Evolutionary conservation across 2,797 vertebrate genomes (phyloP), one percentile per base, ranked within the genome.

Genomic region (Sebastes taczanowskii): DNA sequence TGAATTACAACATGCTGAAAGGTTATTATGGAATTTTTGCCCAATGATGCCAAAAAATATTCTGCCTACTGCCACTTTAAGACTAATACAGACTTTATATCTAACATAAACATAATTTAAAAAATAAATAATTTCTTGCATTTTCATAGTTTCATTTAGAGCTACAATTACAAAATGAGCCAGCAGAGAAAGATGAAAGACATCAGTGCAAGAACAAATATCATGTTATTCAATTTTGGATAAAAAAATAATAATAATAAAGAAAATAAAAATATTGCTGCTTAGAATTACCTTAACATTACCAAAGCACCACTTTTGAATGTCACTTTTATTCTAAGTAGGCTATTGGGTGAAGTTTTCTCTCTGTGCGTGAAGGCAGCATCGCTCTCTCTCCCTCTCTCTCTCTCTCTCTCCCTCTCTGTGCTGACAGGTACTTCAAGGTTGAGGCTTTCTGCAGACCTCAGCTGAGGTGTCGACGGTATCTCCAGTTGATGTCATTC

Each of bases 341-440:
- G 42, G 42, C 14, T 46, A 46, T 46, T 46, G 20, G 18, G 52
- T n/a, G 3, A 59, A 64, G 49, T 68, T 74, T 62, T 7, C 25
- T 59, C n/a, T 53, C 8, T 2, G 63, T 27, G 10, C 61, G 4
- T 73, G 62, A 61, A 79, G 11, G 75, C 59, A 60, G 35, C 67
- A 35, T 55, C 60, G 22, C 58, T 35, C 74, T 4, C 58, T 9
- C 3, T 7, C 23, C 65, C 23, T 29, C 63, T 10, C 13, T 4
- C 63, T 38, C 63, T 38, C 77, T 25, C 55, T 8, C 65, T 22
- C 58, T 29, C 62, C 20, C 62, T 3, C 56, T 13, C 4, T 11
- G 18, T 74, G 42, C 73, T 64, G 71, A 73, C 84, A 90, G 86
- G 85, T 86, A 77, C 63, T 64, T 61, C 32, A 18, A 29, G 59